Evolutionary conservation across 2,113 vertebrate genomes (phyloP).

Genomic region (Clarias macrocephalus): DNA sequence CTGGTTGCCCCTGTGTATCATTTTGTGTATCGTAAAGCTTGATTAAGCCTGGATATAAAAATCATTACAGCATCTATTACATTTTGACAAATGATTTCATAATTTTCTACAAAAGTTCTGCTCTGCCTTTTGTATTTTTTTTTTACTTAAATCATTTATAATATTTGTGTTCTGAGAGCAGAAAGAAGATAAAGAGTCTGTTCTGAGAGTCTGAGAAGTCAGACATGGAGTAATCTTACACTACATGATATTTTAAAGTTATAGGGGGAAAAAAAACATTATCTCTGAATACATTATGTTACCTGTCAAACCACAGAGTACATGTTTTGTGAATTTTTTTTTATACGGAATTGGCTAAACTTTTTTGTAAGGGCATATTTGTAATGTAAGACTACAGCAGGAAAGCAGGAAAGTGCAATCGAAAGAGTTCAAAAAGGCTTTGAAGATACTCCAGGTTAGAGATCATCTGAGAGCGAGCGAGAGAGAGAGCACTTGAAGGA

Average conservation of each 20-base stretch:
- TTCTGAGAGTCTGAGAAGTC: background rate
- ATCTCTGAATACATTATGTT: background rate
- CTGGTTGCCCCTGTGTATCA: background rate
- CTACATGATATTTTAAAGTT: background rate
- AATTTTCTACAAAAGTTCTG: background rate
- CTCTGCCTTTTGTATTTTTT: background rate
- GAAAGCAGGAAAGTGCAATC: slow-evolving; percentile 3
- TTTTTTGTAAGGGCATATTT: background rate
- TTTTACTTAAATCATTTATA: background rate
- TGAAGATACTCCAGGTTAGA: slow-evolving; percentile 45
- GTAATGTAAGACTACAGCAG: slow-evolving; percentile 8
- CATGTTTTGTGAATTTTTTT: background rate
- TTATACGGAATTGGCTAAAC: background rate
- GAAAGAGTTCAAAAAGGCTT: slow-evolving; percentile 40
- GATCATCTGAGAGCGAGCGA: slow-evolving; percentile 31
- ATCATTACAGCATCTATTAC: background rate
- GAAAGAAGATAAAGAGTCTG: background rate
- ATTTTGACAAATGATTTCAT: background rate
- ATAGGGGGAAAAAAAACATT: background rate
- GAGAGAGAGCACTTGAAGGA: slow-evolving; percentile 41
- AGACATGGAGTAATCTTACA: background rate
- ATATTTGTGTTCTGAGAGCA: background rate
- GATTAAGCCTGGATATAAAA: background rate
- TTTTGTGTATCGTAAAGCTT: background rate
- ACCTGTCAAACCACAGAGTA: background rate